Percentiles rank a stretch among this genome's conserved stretches.
Conservation (phyloP, 1,140 invertebrate species). For the Philaenus spumarius region DNA sequence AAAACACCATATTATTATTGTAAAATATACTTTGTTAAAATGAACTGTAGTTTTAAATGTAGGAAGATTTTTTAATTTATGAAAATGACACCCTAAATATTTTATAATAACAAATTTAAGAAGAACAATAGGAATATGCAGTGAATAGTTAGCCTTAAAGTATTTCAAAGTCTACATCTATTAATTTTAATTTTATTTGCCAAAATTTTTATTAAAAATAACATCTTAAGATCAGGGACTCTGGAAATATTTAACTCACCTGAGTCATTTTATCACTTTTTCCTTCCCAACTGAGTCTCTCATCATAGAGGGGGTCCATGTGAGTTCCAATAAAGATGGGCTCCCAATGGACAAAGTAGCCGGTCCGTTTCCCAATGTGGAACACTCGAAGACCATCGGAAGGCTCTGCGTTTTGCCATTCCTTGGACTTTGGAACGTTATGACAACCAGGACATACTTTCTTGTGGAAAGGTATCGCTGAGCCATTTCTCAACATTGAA, state of each 20-base stretch:
- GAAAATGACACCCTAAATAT: too few species aligned
- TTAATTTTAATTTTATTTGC: too few species aligned
- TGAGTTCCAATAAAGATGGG: constrained; percentile 84
- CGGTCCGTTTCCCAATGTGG: constrained; percentile 72
- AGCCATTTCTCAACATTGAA: constrained; percentile 63
- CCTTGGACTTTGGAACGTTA: constrained; percentile 74
- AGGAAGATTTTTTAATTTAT: too few species aligned
- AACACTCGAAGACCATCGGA: constrained; percentile 70
- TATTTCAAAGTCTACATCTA: too few species aligned
- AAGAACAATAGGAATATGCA: too few species aligned
- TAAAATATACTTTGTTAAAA: too few species aligned
- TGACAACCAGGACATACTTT: constrained; percentile 83
- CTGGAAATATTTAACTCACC: constrained; percentile 55
- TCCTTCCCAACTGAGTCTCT: constrained; percentile 81
- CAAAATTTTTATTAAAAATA: too few species aligned
- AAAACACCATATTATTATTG: too few species aligned
- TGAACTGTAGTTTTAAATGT: too few species aligned
- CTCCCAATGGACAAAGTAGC: constrained; percentile 79
- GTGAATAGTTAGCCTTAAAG: too few species aligned
- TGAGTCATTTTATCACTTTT: constrained; percentile 93
- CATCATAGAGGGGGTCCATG: constrained; percentile 80
- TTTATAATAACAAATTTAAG: too few species aligned
- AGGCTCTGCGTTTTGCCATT: constrained; percentile 62
- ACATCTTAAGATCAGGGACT: too few species aligned
- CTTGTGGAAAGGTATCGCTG: constrained; percentile 86